phyloP scores from a whole-genome alignment of 2,888 invertebrate species.

The Chloroclysta siterata region DNA sequence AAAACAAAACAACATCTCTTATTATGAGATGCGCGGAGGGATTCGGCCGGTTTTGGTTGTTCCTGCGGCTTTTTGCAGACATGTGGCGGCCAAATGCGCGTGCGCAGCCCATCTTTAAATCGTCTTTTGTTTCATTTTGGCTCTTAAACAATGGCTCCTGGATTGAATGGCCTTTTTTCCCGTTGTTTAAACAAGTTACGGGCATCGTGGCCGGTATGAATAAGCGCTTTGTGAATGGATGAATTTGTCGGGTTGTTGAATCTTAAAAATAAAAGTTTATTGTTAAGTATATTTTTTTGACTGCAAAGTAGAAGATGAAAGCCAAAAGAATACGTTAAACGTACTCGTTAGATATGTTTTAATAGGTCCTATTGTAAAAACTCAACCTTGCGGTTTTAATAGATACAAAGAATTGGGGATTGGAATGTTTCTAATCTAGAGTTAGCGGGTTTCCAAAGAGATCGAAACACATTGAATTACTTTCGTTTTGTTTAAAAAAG shows the following conservation, averaged over 20 bases:
- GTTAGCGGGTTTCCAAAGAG: neutral
- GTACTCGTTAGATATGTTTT: neutral
- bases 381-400: neutral
- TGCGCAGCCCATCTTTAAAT: conserved; percentile 53
- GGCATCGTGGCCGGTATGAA: conserved; percentile 42
- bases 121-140: conserved; percentile 44
- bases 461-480: no score
- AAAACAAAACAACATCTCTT: conserved; percentile 15
- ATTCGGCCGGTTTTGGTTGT: conserved; percentile 53
- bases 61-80: conserved; percentile 64
- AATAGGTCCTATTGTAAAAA: neutral
- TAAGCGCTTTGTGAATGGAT: conserved; percentile 49
- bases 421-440: neutral
- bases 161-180: conserved; percentile 57
- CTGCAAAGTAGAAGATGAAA: neutral
- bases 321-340: neutral
- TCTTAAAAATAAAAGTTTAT: conserved; percentile 37
- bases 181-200: conserved; percentile 50
- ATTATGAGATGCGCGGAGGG: conserved; percentile 17
- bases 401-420: neutral
- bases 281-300: conserved; percentile 7
- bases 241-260: conserved; percentile 29
- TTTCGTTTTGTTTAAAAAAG: no score
- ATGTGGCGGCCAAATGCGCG: conserved; percentile 73
- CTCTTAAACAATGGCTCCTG: conserved; percentile 52